These are phyloP conservation scores for Sylvia borin DNA, from an alignment of 2,797 vertebrate genomes.

Conservation along the genomic window DNA sequence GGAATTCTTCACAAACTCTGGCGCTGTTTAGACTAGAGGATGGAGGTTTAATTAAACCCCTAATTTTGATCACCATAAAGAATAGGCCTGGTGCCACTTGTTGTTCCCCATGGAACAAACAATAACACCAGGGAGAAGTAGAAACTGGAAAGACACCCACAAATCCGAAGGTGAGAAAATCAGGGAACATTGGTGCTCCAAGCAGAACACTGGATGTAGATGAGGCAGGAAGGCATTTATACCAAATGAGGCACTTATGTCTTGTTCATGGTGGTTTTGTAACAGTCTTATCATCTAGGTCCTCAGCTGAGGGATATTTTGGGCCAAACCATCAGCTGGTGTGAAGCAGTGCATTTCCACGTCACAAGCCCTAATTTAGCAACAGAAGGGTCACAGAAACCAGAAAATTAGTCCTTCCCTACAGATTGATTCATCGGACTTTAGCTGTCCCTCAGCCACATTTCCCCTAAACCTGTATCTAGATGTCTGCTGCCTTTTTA, in stretches of 20 bases:
- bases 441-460: not conserved
- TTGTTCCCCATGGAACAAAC: not conserved
- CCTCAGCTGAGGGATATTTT: not conserved
- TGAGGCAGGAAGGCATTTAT: not conserved
- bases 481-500: not conserved
- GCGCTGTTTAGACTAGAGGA: not conserved
- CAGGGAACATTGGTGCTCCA: not conserved
- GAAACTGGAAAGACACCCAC: not conserved
- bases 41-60: not conserved
- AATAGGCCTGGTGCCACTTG: not conserved
- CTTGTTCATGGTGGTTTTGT: not conserved
- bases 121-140: not conserved
- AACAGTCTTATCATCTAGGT: not conserved
- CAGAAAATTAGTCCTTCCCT: not conserved
- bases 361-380: not conserved
- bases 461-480: not conserved
- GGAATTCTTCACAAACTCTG: not conserved
- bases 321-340: not conserved
- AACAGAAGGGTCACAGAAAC: not conserved
- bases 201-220: not conserved
- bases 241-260: not conserved
- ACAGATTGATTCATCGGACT: not conserved
- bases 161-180: not conserved
- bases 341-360: not conserved
- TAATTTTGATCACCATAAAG: not conserved